Evolutionary conservation across 2,797 vertebrate species (phyloP).

Genomic region (Thamnophis elegans): DNA sequence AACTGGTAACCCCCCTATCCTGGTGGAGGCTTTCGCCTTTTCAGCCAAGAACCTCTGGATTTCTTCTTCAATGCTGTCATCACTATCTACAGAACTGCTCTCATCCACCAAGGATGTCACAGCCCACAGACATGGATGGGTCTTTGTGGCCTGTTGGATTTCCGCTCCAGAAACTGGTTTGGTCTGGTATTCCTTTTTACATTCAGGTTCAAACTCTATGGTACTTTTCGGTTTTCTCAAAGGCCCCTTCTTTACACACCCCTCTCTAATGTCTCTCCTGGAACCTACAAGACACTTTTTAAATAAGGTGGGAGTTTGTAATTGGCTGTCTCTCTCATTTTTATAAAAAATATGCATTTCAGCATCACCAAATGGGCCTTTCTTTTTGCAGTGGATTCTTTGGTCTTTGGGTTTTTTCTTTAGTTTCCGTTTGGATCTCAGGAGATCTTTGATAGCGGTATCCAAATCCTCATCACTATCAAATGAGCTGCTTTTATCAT

Average conservation of each 20-base stretch:
- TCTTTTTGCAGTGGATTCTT: constrained; percentile 75
- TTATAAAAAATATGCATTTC: constrained; percentile 60
- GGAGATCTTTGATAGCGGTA: constrained; percentile 89
- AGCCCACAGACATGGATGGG: constrained; percentile 3
- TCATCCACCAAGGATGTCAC: constrained; percentile 70
- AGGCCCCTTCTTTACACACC: constrained; percentile 20
- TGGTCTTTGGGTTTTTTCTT: constrained; percentile 82
- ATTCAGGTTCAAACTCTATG: background rate
- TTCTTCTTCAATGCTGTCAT: constrained; percentile 95
- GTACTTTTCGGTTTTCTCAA: background rate
- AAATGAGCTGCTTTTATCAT: constrained; percentile 93
- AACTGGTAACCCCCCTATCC: constrained; percentile 14
- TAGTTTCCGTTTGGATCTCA: constrained; percentile 87
- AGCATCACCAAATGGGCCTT: constrained; percentile 66
- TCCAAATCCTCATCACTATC: constrained; percentile 97
- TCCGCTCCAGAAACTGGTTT: constrained; percentile 40
- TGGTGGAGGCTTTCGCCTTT: constrained; percentile 83
- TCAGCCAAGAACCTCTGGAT: constrained; percentile 90
- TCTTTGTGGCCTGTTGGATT: background rate
- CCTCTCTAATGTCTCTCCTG: constrained; percentile 28
- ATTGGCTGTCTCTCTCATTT: constrained; percentile 63
- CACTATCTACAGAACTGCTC: constrained; percentile 89
- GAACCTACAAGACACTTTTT: constrained; percentile 73
- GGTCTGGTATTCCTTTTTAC: constrained; percentile 30
- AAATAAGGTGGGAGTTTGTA: constrained; percentile 49